A percentile compares a stretch with the other conserved stretches of the same genome.
These are phyloP conservation scores for Pseudorectes ferrugineus DNA, from an alignment of 2,113 vertebrate genomes.

Conservation along the genomic window DNA sequence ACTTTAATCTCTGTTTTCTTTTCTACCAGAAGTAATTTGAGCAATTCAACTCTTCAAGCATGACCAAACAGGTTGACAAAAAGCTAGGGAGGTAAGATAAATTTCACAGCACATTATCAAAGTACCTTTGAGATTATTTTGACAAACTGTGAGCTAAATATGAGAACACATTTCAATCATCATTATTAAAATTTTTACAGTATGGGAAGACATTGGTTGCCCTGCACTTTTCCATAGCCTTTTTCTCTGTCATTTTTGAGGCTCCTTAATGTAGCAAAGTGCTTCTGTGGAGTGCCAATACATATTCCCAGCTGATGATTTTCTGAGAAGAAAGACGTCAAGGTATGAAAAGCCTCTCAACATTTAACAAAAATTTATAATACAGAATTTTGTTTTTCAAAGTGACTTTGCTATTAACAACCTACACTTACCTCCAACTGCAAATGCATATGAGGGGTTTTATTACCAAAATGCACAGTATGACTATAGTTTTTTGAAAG, in stretches of 20 bases:
- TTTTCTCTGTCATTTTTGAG: background rate
- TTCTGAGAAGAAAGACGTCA: fast-evolving
- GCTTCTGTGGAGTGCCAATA: background rate
- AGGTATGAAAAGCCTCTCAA: background rate
- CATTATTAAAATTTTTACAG: background rate
- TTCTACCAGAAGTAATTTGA: background rate
- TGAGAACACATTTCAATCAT: background rate
- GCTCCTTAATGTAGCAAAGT: background rate
- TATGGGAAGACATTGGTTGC: background rate
- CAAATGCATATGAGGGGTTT: background rate
- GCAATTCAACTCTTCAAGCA: background rate
- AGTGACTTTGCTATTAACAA: background rate
- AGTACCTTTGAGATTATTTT: background rate
- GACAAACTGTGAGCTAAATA: background rate
- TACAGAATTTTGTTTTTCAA: background rate
- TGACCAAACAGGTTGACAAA: background rate
- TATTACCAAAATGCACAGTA: background rate
- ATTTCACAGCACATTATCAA: background rate
- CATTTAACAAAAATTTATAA: background rate
- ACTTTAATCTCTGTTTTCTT: background rate
- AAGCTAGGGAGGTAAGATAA: background rate
- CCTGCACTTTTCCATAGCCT: background rate
- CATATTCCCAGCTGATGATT: background rate
- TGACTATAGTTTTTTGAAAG: background rate
- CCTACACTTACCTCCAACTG: background rate